Evolutionary conservation across 2,797 vertebrate species (phyloP), one percentile per base, ranked within the genome.

Genomic region (Acanthurus leucopareius): DNA sequence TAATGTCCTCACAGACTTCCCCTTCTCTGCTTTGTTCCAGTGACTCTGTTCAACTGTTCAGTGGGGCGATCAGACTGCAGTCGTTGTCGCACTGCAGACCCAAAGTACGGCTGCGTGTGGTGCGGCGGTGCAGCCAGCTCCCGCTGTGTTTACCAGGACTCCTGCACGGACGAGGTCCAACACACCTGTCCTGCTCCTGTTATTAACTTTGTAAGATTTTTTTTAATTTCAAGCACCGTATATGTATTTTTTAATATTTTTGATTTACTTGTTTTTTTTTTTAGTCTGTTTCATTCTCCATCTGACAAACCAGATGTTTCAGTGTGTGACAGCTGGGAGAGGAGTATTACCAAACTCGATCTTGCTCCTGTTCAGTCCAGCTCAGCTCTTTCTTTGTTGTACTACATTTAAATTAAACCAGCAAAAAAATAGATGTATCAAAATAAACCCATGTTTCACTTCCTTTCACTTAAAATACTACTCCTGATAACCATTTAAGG

Each of bases 1-100:
- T 49, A 0, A 9, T 22, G 32, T 53, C 1, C 19, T 68, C 32
- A 44, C 53, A 44, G 47, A 38, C 47, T 45, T 40, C 5, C 16
- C n/a, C 9, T 42, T 56, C 59, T 54, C 16, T 62, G 8, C 32
- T 15, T 61, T 9, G 15, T 61, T 63, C 61, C 93, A 99, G 98
- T 99, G 88, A 96, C 95, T 9, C 91, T 99, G 58, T 99, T 98
- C 85, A 97, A 99, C 86, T 99, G 98, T 79, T 98, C 97, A 0
- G 97, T 99, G 95, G 97, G 97, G n/a, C 96, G 96, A 0, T 94
- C 93, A 0, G 98, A 99, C 91, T 99, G 98, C 84, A 99, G 98
- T 92, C 97, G 95, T 44, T 99, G 98, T 91, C 97, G 97, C 32
- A 98, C 97, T 0, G 97, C 97, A 3, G 91, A 94, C 79, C 93